Percentiles rank a stretch among this genome's conserved stretches.
Conservation (phyloP, 1,140 invertebrate species). For the Diabrotica undecimpunctata region DNA sequence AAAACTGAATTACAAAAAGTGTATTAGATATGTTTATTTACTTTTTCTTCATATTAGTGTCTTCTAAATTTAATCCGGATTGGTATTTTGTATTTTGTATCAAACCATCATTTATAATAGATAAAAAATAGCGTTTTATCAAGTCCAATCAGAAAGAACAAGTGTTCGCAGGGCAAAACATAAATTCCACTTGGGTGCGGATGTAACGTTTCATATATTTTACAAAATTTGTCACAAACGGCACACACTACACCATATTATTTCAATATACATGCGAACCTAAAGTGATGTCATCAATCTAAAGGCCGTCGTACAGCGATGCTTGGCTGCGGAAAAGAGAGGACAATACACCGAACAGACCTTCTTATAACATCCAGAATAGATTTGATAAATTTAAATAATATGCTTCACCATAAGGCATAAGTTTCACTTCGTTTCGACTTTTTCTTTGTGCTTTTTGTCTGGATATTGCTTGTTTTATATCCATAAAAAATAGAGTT, state of each 20-base stretch:
- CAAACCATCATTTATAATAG: no score
- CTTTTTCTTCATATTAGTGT: no score
- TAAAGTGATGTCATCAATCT: constrained; percentile 31
- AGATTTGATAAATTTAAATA: constrained; percentile 31
- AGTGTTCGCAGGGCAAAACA: constrained; percentile 6
- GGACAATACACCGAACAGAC: constrained; percentile 16
- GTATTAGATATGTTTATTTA: no score
- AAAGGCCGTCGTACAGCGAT: constrained; percentile 11
- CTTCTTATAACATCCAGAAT: constrained; percentile 28
- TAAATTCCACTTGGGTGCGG: constrained; percentile 12
- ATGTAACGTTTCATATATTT: constrained; percentile 19
- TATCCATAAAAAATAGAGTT: no score
- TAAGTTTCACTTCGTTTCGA: background rate
- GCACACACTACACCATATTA: constrained; percentile 23
- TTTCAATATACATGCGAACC: constrained; percentile 25
- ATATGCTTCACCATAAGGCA: constrained; percentile 19
- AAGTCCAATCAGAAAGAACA: background rate
- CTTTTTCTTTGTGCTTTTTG: background rate
- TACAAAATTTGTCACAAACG: constrained; percentile 23
- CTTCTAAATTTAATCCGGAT: no score
- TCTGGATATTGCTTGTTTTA: no score
- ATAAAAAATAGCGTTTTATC: background rate
- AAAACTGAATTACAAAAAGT: no score
- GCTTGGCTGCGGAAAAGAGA: constrained; percentile 3
- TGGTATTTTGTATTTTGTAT: no score